phyloP scores from a whole-genome alignment of 92 coral and sea anemone genomes.

The Micromussa lordhowensis region DNA sequence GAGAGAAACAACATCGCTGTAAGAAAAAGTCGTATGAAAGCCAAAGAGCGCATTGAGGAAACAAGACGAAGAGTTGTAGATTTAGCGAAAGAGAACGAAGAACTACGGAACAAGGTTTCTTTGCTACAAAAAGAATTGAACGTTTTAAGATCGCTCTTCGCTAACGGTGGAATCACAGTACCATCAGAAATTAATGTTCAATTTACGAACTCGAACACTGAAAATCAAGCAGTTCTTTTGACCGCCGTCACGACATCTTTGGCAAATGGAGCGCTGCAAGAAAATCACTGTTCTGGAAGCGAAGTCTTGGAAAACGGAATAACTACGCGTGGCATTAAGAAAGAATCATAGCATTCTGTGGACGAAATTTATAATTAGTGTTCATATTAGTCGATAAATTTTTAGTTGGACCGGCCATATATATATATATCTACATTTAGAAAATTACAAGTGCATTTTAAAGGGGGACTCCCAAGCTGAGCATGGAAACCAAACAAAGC shows the following conservation, averaged over 20 bases:
- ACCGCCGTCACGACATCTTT: conserved; percentile 47
- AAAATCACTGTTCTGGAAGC: conserved; percentile 4
- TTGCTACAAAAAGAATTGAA: conserved; percentile 95
- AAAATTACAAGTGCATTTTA: neutral
- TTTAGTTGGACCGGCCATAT: neutral
- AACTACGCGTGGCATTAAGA: conserved; percentile 26
- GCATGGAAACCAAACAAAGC: neutral
- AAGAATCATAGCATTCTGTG: conserved; percentile 33
- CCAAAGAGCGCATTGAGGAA: conserved; percentile 94
- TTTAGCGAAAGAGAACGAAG: conserved; percentile 90
- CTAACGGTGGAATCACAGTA: conserved; percentile 88
- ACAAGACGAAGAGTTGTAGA: conserved; percentile 82
- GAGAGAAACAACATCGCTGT: conserved; percentile 97
- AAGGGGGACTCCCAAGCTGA: neutral
- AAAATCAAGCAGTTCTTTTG: conserved; percentile 42
- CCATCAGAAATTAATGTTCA: conserved; percentile 82
- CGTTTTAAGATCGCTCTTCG: conserved; percentile 94
- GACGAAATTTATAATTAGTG: neutral
- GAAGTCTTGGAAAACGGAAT: conserved; percentile 45
- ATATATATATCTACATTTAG: neutral
- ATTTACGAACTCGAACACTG: conserved; percentile 59
- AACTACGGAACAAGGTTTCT: conserved; percentile 88
- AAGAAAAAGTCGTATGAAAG: conserved; percentile 96
- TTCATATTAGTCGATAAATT: neutral
- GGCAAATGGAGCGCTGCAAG: conserved; percentile 38